phyloP scores from a whole-genome alignment of 2,888 invertebrate genomes.

The Nowickia ferox region DNA sequence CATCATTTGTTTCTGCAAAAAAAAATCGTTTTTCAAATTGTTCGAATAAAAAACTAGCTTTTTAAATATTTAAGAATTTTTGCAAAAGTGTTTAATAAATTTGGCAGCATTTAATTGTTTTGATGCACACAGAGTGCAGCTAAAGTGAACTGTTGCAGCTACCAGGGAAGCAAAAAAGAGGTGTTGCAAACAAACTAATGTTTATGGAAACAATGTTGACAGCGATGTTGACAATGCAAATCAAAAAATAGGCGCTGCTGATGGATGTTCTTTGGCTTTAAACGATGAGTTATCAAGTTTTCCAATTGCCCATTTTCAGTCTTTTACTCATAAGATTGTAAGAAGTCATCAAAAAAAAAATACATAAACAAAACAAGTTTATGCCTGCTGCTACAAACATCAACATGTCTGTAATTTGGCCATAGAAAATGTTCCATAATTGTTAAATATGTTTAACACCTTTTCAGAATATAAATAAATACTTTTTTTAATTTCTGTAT shows the following conservation, averaged over 20 bases:
- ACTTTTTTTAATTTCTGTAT: slow-evolving; percentile 11
- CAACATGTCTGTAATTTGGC: slow-evolving; percentile 19
- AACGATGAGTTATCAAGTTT: slow-evolving; percentile 30
- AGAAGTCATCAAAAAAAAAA: not conserved
- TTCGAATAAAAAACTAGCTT: slow-evolving; percentile 37
- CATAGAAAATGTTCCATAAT: slow-evolving; percentile 66
- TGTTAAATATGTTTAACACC: slow-evolving; percentile 60
- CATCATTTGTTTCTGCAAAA: slow-evolving; percentile 9
- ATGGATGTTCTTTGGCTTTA: slow-evolving; percentile 10
- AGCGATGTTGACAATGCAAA: not conserved
- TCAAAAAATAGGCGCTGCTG: not conserved
- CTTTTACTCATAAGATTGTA: not conserved
- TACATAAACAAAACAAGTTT: slow-evolving; percentile 20
- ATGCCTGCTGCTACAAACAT: slow-evolving; percentile 1
- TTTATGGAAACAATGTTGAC: slow-evolving; percentile 53
- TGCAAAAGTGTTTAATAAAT: slow-evolving; percentile 51
- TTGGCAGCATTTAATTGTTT: slow-evolving; percentile 31
- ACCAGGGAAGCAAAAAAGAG: slow-evolving; percentile 14
- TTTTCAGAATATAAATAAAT: slow-evolving; percentile 47
- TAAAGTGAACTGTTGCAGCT: slow-evolving; percentile 17
- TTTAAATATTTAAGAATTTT: slow-evolving; percentile 34
- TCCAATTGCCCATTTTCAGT: not conserved
- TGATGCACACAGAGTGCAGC: slow-evolving; percentile 5
- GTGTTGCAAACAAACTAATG: slow-evolving; percentile 45
- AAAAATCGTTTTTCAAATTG: not conserved